phyloP scores from a whole-genome alignment of 2,888 invertebrate genomes.

The Strigamia transsilvanica region DNA sequence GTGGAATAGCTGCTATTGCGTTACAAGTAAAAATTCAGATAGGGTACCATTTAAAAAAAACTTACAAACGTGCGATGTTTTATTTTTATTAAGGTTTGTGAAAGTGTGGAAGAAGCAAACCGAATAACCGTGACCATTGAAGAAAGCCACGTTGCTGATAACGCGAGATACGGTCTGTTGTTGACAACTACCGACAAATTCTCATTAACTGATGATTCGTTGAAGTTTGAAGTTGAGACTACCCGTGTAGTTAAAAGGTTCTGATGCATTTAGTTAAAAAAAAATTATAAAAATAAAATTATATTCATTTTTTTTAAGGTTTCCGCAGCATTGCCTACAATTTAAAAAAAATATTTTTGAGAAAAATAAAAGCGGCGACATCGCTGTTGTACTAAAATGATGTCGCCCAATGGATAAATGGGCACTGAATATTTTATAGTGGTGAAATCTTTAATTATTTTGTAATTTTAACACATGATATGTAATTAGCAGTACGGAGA shows the following conservation, averaged over 20 bases:
- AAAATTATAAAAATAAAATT: neutral
- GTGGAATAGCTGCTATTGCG: conserved; percentile 10
- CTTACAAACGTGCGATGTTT: neutral
- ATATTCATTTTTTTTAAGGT: neutral
- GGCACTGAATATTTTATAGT: neutral
- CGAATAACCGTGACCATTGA: neutral
- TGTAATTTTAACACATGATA: neutral
- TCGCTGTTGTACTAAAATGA: neutral
- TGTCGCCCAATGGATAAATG: neutral
- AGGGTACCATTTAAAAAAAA: too few relatives aligned
- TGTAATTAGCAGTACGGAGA: neutral
- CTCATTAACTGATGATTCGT: neutral
- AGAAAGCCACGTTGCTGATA: neutral
- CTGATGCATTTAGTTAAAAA: neutral
- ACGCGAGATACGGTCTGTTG: neutral
- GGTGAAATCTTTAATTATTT: neutral
- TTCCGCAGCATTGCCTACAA: conserved; percentile 7
- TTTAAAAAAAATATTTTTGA: conserved; percentile 10
- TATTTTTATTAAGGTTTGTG: neutral
- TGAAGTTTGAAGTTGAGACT: conserved; percentile 19
- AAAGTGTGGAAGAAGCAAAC: neutral
- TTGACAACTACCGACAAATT: neutral
- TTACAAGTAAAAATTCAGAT: conserved; percentile 21
- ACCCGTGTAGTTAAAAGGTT: neutral
- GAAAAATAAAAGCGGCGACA: conserved; percentile 19